Evolutionary conservation across 2,113 vertebrate genomes (phyloP), one percentile per base, ranked within the genome.

Genomic region (Heterotis niloticus): DNA sequence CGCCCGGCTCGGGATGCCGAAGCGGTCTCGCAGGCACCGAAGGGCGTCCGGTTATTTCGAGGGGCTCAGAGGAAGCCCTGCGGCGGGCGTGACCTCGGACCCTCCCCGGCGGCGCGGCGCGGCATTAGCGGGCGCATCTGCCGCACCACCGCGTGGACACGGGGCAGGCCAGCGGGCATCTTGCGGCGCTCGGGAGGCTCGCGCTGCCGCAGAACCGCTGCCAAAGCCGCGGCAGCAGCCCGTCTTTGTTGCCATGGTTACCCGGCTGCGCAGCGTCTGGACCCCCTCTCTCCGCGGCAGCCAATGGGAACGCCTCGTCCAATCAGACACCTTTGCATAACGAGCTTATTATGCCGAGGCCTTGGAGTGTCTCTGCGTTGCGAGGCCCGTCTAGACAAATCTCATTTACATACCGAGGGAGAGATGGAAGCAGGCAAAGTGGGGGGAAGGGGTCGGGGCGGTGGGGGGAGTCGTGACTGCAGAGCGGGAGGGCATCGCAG

Each of bases 261-360:
- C 91, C 87, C 88, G 81, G 90, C 89, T 89, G 91, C 90, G 90
- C 90, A 90, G 90, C 88, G 90, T 91, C 90, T 89, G 87, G 86
- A 83, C 79, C 81, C 65, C 26, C 78, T 85, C 82, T 85, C 82
- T 24, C 54, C 1, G 88, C 87, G 84, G 85, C 89, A 92, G 88
- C 91, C 91, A 91, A 89, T 92, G 88, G 88, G 91, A 86, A 81
- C 5, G 84, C 75, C 88, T 89, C 90, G 91, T 90, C 91, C 91
- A 92, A 93, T 93, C 92, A 92, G 85, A 89, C n/a, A 59, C 88
- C 87, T 92, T 91, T 91, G 91, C 92, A 92, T 92, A 92, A 93
- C 90, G 87, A 92, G 90, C 91, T 91, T 88, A 88, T 92, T 93
- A 92, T 91, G 90, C 88, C 88, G 89, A 88, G 90, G 87, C 88